Conservation (phyloP, 1,140 invertebrate species). For the Lepidurus packardi region DNA sequence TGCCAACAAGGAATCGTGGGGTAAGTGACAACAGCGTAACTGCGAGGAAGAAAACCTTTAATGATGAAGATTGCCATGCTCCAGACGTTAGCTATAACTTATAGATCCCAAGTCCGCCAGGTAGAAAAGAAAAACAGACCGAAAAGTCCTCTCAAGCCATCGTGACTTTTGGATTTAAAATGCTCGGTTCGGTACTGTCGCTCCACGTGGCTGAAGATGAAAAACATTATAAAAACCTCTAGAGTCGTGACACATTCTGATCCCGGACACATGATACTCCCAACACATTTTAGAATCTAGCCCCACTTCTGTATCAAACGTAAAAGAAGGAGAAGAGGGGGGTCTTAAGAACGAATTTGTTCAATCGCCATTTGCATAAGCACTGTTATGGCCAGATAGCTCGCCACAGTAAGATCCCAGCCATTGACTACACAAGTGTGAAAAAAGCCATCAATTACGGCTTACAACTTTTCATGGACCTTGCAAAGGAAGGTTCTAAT, state of each 20-base stretch:
- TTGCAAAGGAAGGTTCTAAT: not conserved
- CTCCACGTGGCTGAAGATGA: conserved; percentile 8
- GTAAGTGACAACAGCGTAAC: conserved; percentile 1
- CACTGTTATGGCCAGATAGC: not conserved
- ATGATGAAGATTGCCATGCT: not conserved
- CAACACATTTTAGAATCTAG: not conserved
- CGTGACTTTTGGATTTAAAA: conserved; percentile 1
- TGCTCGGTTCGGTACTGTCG: not conserved
- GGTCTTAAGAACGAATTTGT: not conserved
- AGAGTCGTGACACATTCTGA: conserved; percentile 18
- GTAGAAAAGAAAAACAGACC: not conserved
- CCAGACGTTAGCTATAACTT: not conserved
- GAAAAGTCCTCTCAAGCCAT: not conserved
- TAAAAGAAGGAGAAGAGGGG: not conserved
- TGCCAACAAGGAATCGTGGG: not conserved
- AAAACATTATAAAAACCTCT: not conserved
- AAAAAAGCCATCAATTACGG: conserved; percentile 19
- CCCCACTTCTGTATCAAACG: not conserved
- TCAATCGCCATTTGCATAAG: conserved; percentile 1
- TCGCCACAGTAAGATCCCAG: not conserved
- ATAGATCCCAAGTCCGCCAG: not conserved
- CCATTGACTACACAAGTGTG: conserved; percentile 1
- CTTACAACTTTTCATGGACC: not conserved
- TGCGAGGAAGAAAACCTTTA: not conserved
- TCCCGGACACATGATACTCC: not conserved